These are phyloP conservation scores for Plecturocebus donacophilus DNA, from an alignment of 2,113 vertebrate genomes.

Conservation along the genomic window DNA sequence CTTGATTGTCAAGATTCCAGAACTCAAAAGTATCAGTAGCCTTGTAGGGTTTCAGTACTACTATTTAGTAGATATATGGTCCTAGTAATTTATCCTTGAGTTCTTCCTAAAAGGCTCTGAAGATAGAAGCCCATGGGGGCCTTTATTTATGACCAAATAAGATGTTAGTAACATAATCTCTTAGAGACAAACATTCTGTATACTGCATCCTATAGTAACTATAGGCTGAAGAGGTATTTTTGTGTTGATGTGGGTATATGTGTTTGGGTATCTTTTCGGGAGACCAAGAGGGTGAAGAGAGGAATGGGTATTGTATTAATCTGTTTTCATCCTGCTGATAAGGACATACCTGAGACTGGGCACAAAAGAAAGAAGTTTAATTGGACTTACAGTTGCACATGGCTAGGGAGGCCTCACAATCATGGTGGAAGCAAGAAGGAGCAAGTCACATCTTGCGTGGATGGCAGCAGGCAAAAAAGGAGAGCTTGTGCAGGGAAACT, in stretches of 20 bases:
- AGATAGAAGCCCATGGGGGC: background rate
- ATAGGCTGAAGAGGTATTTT: background rate
- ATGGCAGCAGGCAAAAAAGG: too few relatives aligned
- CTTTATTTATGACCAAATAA: background rate
- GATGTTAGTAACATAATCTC: background rate
- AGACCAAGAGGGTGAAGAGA: background rate
- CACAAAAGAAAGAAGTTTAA: too few relatives aligned
- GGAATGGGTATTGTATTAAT: background rate
- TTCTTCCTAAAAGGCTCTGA: background rate
- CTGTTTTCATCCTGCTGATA: too few relatives aligned
- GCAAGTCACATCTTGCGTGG: too few relatives aligned
- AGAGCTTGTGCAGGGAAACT: too few relatives aligned
- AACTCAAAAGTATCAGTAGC: background rate
- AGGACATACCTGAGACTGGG: too few relatives aligned
- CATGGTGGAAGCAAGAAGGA: too few relatives aligned
- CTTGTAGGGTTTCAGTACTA: background rate
- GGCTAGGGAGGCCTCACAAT: too few relatives aligned
- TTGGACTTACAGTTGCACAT: too few relatives aligned
- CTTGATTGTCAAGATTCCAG: background rate
- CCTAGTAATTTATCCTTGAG: background rate
- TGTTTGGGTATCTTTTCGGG: background rate
- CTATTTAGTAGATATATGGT: background rate
- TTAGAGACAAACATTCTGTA: background rate
- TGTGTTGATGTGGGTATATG: background rate
- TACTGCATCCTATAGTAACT: background rate